These are phyloP conservation scores for Cheumatopsyche charites DNA, from an alignment of 1,140 invertebrate species.

Conservation along the genomic window DNA sequence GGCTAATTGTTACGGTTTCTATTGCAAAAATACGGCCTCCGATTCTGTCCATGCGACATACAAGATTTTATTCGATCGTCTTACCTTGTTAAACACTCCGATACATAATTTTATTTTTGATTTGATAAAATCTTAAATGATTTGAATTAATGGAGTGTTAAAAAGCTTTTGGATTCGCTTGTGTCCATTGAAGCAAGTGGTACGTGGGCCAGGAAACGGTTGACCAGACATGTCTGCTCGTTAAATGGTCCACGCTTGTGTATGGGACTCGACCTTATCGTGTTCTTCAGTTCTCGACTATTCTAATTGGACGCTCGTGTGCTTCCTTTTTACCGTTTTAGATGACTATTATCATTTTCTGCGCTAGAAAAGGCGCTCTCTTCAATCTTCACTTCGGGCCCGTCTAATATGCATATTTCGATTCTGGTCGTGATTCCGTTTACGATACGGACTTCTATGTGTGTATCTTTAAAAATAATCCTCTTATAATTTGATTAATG, in stretches of 20 bases:
- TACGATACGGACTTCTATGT: neutral
- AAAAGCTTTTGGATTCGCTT: neutral
- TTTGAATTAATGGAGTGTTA: too few species aligned
- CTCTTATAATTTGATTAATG: slow-evolving; percentile 23
- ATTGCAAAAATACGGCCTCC: slow-evolving; percentile 19
- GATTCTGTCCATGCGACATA: neutral
- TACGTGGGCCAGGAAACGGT: slow-evolving; percentile 17
- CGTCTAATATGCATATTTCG: neutral
- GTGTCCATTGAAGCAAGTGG: slow-evolving; percentile 11
- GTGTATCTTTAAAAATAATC: neutral
- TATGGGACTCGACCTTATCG: slow-evolving; percentile 19
- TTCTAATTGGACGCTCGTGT: slow-evolving; percentile 28
- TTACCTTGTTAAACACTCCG: too few species aligned
- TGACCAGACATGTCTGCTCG: slow-evolving; percentile 26
- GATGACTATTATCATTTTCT: slow-evolving; percentile 1
- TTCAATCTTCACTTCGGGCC: neutral
- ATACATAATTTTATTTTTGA: too few species aligned
- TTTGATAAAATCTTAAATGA: too few species aligned
- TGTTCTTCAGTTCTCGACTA: neutral
- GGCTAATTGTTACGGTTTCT: slow-evolving; percentile 33
- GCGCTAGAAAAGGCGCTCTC: neutral
- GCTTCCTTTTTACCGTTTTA: slow-evolving; percentile 16
- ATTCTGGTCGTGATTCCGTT: neutral
- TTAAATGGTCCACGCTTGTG: slow-evolving; percentile 20
- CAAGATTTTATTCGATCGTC: neutral